phyloP scores from a whole-genome alignment of 2,888 invertebrate species.

The Tridacna gigas region DNA sequence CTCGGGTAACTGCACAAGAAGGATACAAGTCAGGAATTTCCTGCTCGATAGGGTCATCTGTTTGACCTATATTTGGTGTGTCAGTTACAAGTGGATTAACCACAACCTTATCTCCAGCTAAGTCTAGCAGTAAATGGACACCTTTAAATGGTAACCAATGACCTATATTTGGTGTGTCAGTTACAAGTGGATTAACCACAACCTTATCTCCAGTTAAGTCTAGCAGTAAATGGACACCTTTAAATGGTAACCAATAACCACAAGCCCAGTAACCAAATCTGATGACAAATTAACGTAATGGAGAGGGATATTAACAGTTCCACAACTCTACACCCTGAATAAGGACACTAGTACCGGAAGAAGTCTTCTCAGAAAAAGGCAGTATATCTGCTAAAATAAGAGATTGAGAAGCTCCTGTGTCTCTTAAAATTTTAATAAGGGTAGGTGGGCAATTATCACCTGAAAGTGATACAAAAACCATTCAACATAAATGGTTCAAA shows the following conservation, averaged over 20 bases:
- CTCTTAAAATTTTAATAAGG: slow-evolving; percentile 46
- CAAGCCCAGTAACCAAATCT: slow-evolving; percentile 47
- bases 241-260: slow-evolving; percentile 52
- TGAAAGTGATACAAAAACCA: slow-evolving; percentile 46
- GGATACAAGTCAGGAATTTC: slow-evolving; percentile 30
- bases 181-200: slow-evolving; percentile 33
- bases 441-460: slow-evolving; percentile 13
- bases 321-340: slow-evolving; percentile 55
- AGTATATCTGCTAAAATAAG: slow-evolving; percentile 50
- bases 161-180: slow-evolving; percentile 38
- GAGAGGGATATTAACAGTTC: slow-evolving; percentile 44
- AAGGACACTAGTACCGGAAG: slow-evolving; percentile 42
- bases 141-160: slow-evolving; percentile 49
- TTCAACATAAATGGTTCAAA: slow-evolving; percentile 46
- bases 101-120: slow-evolving; percentile 22
- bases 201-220: slow-evolving; percentile 30
- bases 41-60: slow-evolving; percentile 30
- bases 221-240: slow-evolving; percentile 51
- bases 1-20: slow-evolving; percentile 36
- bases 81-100: slow-evolving; percentile 37
- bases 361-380: slow-evolving; percentile 42
- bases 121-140: slow-evolving; percentile 49
- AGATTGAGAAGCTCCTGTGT: slow-evolving; percentile 60
- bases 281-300: slow-evolving; percentile 43
- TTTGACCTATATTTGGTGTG: slow-evolving; percentile 19